Evolutionary conservation across 2,797 vertebrate species (phyloP), one percentile per base, ranked within the genome.

Genomic region (Coilia nasus): DNA sequence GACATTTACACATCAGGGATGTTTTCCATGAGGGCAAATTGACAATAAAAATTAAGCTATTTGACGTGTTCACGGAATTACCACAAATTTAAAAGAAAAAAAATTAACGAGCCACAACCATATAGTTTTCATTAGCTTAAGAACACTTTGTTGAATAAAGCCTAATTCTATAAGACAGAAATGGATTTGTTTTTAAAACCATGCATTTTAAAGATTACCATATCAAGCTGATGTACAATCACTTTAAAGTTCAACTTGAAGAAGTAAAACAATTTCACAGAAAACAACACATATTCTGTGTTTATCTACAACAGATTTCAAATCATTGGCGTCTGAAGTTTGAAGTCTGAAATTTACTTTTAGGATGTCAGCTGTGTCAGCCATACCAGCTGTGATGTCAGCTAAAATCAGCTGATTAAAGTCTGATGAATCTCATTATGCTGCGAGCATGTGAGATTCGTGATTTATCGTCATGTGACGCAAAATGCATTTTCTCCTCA

Each of bases 1-100:
- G 83, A 84, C 80, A 81, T 86, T 88, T 89, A 91, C 85, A 89
- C 88, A 19, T 67, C 57, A 88, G 85, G 88, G 35, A 78, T 78
- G 71, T 41, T 19, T 60, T 84, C 50, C 23, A 46, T 75, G 41
- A 47, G 19, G 67, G 83, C 14, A 56, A 50, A n/a, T 78, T 78
- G 19, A 75, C 67, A 75, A 75, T 44, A 75, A 14, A 12, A 75
- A 78, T 44, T 19, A 44, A 41, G 31, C 83, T 25, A 44, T 23
- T 62, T 31, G 25, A 81, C 6, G 71, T 6, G 21, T 78, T 78
- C 31, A 78, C 71, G 35, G 71, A 78, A 83, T 83, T 84, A 78
- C 71, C 71, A 78, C 71, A 44, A 41, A 41, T 78, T 78, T 6
- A 41, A 6, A 35, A 78, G 9, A 6, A 78, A 41, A 54, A 54